phyloP scores from a whole-genome alignment of 2,113 vertebrate species.

The Gavia stellata region DNA sequence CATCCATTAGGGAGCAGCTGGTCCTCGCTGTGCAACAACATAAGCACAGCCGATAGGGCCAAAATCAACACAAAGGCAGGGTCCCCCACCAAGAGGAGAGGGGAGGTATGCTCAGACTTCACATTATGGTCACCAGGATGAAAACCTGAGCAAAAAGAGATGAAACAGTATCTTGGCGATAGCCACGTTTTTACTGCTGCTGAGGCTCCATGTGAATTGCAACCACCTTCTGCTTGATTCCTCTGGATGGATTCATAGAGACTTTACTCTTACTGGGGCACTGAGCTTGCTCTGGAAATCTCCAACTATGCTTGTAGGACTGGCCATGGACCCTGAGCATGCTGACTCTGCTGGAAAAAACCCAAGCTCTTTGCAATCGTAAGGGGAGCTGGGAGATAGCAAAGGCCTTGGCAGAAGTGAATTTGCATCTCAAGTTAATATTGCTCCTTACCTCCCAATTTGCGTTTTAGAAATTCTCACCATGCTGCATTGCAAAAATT shows the following conservation, averaged over 20 bases:
- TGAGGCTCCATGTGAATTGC: neutral
- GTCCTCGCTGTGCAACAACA: accelerated
- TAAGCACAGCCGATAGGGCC: neutral
- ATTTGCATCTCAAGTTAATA: neutral
- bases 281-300: neutral
- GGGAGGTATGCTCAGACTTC: neutral
- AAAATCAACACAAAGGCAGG: neutral
- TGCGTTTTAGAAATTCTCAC: neutral
- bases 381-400: neutral
- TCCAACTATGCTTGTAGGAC: neutral
- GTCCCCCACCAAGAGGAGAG: neutral
- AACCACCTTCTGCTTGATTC: neutral
- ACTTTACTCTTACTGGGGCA: neutral
- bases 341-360: neutral
- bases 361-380: accelerated
- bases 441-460: neutral
- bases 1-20: neutral
- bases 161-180: neutral
- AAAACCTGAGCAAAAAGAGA: neutral
- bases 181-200: neutral
- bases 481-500: neutral
- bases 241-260: neutral
- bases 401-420: neutral
- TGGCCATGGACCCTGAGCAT: neutral
- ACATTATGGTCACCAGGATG: neutral